Evolutionary conservation across 2,113 vertebrate species (phyloP).

Genomic region (Pogonocichla stellata): DNA sequence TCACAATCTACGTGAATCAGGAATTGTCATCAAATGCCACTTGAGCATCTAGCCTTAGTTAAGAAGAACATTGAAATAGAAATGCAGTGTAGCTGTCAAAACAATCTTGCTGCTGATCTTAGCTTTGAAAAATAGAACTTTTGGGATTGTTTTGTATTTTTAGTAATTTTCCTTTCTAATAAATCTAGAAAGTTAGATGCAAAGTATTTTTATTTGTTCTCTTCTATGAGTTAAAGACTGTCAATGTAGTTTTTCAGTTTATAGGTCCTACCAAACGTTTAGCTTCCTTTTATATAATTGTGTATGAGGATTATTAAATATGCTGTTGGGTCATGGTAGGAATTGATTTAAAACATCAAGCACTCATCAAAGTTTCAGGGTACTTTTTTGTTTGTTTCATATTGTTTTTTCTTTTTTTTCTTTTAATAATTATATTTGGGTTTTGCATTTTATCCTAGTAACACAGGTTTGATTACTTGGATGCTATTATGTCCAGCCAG

Average conservation of each 20-base stretch:
- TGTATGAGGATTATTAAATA: background rate
- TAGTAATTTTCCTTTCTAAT: background rate
- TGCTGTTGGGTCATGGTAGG: fast-evolving
- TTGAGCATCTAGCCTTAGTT: background rate
- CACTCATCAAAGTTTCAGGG: background rate
- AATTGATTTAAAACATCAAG: background rate
- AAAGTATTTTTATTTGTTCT: background rate
- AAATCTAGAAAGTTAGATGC: background rate
- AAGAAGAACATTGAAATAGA: background rate
- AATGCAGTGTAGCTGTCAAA: background rate
- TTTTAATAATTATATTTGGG: background rate
- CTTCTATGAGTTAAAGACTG: background rate
- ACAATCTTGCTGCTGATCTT: background rate
- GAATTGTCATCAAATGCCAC: background rate
- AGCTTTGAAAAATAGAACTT: background rate
- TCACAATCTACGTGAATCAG: background rate
- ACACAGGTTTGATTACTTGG: background rate
- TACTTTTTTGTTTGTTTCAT: background rate
- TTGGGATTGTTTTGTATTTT: background rate
- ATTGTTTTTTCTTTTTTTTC: background rate
- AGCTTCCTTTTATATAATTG: background rate
- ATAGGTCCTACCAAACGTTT: background rate
- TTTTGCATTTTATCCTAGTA: background rate
- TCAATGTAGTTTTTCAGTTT: background rate
- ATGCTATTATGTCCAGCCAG: background rate